Base-by-base conservation (phyloP, 2,113 vertebrate species). In the Nycticorax nycticorax region DNA sequence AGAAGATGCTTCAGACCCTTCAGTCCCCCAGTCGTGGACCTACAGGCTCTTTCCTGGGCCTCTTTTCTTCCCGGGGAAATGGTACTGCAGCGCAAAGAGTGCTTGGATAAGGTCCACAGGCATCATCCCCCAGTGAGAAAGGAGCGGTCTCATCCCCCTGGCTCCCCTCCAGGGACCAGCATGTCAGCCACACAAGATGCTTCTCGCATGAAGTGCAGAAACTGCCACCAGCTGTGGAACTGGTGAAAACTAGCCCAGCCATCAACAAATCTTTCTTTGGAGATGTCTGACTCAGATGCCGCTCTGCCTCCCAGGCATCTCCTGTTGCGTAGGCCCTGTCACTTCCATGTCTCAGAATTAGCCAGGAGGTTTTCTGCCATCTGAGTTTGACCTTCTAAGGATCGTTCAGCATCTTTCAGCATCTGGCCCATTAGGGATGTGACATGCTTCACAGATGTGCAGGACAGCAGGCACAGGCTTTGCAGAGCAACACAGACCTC, bases 351-450 rank as follows among this genome's bases (percentile, higher is more conserved):
- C 88, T 89, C 85, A 59, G 15, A 66, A 56, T 80, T 8, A 91
- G 73, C 93, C 83, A 68, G 63, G 37, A 91, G 94, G 4, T 14
- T 89, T 95, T 82, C 92, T 94, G 92, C 67, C 74, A 47, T 69
- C 63, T 82, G 62, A 67, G 13, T 80, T 92, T 96, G 95, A 96
- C 97, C 93, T 96, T 97, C 94, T 88, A 89, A 95, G 93, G 92
- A 83, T 91, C 89, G 94, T 89, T 88, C 57, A 90, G 77, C 75
- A 62, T 92, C 81, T 90, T 93, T 78, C 95, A 92, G 90, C 96
- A 95, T 96, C 94, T 93, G 94, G 88, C 73, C 93, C 62, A 3
- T 63, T 28, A 91, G 68, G 80, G 76, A 82, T 87, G 79, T 82
- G 94, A 77, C 83, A 63, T 4, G 66, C 62, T 87, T 50, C 93